Evolutionary conservation across 2,888 invertebrate species (phyloP).

Genomic region (Rhabditoides inermis): DNA sequence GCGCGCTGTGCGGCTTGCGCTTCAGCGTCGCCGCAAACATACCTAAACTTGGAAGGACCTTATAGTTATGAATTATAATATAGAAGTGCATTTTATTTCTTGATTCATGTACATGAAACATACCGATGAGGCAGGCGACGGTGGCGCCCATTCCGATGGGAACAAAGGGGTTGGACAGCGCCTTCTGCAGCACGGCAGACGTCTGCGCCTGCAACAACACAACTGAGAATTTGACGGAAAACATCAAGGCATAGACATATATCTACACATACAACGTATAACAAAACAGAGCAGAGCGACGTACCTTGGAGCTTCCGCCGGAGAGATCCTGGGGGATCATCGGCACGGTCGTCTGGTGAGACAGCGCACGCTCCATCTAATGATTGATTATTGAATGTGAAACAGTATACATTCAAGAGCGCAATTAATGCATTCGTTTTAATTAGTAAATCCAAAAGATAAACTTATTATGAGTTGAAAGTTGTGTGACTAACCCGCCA

Average conservation of each 20-base stretch:
- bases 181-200: constrained; percentile 24
- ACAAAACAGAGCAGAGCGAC: not conserved
- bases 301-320: constrained; percentile 3
- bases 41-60: too few species aligned
- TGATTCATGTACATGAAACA: too few species aligned
- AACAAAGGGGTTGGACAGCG: constrained; percentile 36
- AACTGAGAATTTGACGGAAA: constrained; percentile 5
- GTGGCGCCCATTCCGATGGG: constrained; percentile 47
- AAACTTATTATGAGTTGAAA: not conserved
- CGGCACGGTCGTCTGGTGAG: constrained; percentile 24
- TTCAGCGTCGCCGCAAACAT: constrained; percentile 35
- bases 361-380: not conserved
- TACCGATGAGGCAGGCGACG: constrained; percentile 38
- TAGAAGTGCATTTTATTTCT: too few species aligned
- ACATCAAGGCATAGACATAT: constrained; percentile 8
- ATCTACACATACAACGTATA: not conserved
- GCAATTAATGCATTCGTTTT: not conserved
- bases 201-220: constrained; percentile 1
- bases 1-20: constrained; percentile 30
- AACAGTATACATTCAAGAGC: not conserved
- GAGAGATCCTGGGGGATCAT: constrained; percentile 36
- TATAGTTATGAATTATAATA: too few species aligned
- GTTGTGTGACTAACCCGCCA: constrained; percentile 21
- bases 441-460: not conserved
- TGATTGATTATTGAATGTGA: not conserved